Base-by-base conservation (phyloP, 2,113 vertebrate genomes). In the Panthera uncia region DNA sequence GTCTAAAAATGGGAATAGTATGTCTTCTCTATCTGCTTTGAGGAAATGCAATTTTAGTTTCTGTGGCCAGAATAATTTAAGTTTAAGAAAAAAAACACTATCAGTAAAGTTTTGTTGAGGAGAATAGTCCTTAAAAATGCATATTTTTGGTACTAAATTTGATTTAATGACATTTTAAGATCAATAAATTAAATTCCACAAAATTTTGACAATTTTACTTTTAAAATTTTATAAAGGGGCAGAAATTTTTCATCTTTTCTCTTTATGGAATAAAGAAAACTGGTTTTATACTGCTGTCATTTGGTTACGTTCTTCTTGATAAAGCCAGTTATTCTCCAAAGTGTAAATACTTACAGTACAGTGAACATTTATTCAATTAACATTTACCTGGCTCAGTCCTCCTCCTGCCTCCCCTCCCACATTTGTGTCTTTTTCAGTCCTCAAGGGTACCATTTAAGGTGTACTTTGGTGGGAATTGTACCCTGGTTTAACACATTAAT, bases 21-120 rank as follows among this genome's bases (percentile, higher is more conserved):
- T 48, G n/a, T 85, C 52, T 94, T 14, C 19, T 84, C 7, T 69
- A 82, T 89, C 82, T 90, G 61, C 18, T 95, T 95, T 61, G 27
- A 91, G 71, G 79, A 98, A 89, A 95, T 73, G 41, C 45, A 97
- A 15, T 95, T 95, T 97, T 88, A 93, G 52, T 96, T 96, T 96
- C 27, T 94, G 36, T 33, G 36, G 33, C 69, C 50, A 95, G 65
- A 91, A 55, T 97, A 96, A 94, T 95, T 97, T 91, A 91, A 11
- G 7, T 66, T 61, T 94, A 85, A 89, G 73, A 87, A 89, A 65
- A 65, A 92, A 95, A 93, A 41, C 93, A 73, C 33, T 74, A n/a
- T 85, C 25, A 74, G 15, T 80, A 81, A 97, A 82, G 18, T 95
- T 96, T 95, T 86, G 74, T 91, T 61, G 48, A 94, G 65, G 19